Base-by-base conservation (phyloP, 2,888 invertebrate genomes). In the Drosophila koepferae region DNA sequence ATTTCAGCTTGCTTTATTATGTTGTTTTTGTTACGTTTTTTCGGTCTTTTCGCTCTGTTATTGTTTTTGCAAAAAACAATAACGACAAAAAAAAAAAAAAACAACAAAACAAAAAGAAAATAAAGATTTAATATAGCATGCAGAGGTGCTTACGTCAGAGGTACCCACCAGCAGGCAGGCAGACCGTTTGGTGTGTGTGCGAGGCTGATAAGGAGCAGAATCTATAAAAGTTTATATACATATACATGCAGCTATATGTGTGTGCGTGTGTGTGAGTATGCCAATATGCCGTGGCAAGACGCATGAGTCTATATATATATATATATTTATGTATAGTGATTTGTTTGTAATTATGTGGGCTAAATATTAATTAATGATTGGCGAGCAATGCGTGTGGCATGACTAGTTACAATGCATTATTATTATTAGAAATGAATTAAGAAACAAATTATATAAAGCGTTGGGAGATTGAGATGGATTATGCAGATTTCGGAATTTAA, bases 131-230 rank as follows among this genome's bases (percentile, higher is more conserved):
- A 89, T 89, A 85, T 67, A 84, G 58, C 75, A 44, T 63, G 43
- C 68, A 63, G 20, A 53, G 16, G n/a, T 73, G 90, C 89, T 84
- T 73, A 86, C 89, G 84, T 85, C 84, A 85, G 67, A 72, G 68
- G 70, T 73, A 48, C 46, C 66, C 63, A 63, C 43, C 58, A 34
- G 34, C 34, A 51, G 55, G 16, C 63, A 48, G 53, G 49, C 78
- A 43, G 63, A 46, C 40, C 36, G 34, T 67, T 51, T 56, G 67
- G 55, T 65, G 66, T 77, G 77, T 66, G 58, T 58, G 58, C 20
- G 10, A n/a, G 49, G 48, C 69, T 88, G 83, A 88, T 90, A 84
- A 89, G 86, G 61, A 60, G 59, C 59, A 68, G 69, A 82, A 72
- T 72, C 79, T 74, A 81, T 70, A 77, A 67, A 71, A 67, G n/a